Base-by-base conservation (phyloP, 2,797 vertebrate genomes). In the Rhinatrema bivittatum region DNA sequence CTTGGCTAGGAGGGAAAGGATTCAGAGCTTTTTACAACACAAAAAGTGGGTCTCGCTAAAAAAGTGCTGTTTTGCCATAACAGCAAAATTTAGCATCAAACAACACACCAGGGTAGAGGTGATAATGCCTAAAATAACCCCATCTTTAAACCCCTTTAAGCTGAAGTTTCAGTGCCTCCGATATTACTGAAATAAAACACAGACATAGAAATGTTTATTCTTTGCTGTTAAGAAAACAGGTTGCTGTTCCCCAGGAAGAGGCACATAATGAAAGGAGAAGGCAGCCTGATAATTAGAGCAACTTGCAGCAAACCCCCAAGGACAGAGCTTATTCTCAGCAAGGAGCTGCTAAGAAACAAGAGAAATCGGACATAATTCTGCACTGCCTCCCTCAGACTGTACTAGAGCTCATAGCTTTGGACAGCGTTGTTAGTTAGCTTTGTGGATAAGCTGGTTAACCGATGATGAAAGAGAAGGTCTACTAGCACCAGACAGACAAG, bases 231-330 rank as follows among this genome's bases (percentile, higher is more conserved):
- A 20, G 35, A 22, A 32, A 35, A 26, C 1, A 0, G 15, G 1
- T 18, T 42, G 17, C 0, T 16, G 42, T 55, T 34, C 60, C 50
- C 25, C 18, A 1, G 45, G 36, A 52, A 31, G 41, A 25, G 10
- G 36, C 13, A 20, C 27, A 19, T 63, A 50, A 50, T 3, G 48
- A 50, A 56, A 44, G 30, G 30, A 54, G 60, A 62, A 62, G 60
- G 29, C 32, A 46, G 30, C 40, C 15, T 2, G 2, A 39, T 67
- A 55, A 75, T 78, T 59, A 68, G 56, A 37, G 12, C 13, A 9
- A 9, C 31, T 16, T 25, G 46, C 47, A 50, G 55, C 26, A 7
- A 36, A 22, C 43, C 72, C 62, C 79, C 9, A n/a, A 12, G 15
- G 72, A 32, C 24, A 10, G 36, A 21, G 3, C 24, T 50, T 30